Evolutionary conservation across 2,113 vertebrate species (phyloP), one percentile per base, ranked within the genome.

Genomic region (Oceanites oceanicus): DNA sequence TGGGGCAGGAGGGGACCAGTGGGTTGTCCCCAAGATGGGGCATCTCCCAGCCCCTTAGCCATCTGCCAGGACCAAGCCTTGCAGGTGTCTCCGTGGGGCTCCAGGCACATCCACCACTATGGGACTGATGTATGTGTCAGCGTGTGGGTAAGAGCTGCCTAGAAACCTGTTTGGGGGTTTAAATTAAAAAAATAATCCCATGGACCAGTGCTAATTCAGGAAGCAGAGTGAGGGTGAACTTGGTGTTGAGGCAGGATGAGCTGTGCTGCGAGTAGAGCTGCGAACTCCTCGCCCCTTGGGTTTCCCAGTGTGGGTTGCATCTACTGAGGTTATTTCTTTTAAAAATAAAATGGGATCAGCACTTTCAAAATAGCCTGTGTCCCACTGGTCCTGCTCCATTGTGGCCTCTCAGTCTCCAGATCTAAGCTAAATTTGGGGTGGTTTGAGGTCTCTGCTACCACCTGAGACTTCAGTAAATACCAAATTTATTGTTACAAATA

Each of bases 331-430:
- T 20, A 7, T 50, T 67, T 76, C 7, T 44, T 81, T 59, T 3
- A 58, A 50, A 72, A 70, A 22, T 26, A 18, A 80, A 36, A 40
- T 1, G 7, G 27, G 25, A 72, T 36, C 40, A 22, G 29, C 11
- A 2, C 40, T 61, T 86, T n/a, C 20, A 8, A 55, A 52, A 13
- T 9, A 32, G 6, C 13, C 49, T 1, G 2, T 32, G 4, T 40
- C 23, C 45, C 9, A 25, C 58, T 1, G 0, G 7, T 34, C 34
- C 45, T 74, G 72, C 58, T 72, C 52, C 17, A 0, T 1, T 26
- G 25, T 27, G 32, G n/a, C 52, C 14, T 18, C 44, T 70, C 11
- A 9, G 4, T 16, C 42, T 74, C 17, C 38, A 62, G 25, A 9
- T 66, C 27, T 25, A 8, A 70, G 42, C 30, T 50, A 72, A 25